These are phyloP conservation scores for Xylocopa sonorina DNA, from an alignment of 1,140 invertebrate genomes.

Conservation along the genomic window DNA sequence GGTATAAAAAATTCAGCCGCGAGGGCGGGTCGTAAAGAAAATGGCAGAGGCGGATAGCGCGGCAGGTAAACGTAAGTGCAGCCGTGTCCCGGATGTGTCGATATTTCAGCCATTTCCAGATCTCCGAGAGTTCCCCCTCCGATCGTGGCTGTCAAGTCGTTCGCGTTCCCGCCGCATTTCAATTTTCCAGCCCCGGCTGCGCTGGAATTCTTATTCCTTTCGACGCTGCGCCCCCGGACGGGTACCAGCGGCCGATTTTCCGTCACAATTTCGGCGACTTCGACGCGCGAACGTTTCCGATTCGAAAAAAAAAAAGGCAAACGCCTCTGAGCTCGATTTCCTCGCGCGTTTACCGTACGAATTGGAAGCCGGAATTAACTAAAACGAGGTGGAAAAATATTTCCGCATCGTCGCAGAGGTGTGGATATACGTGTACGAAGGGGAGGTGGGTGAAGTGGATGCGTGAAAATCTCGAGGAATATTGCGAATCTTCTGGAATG, in stretches of 20 bases:
- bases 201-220: constrained; percentile 58
- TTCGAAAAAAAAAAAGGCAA: too few species aligned
- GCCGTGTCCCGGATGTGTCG: constrained; percentile 59
- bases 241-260: constrained; percentile 39
- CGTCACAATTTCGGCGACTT: constrained; percentile 44
- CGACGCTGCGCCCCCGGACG: background rate
- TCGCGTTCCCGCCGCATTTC: constrained; percentile 56
- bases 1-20: constrained; percentile 64
- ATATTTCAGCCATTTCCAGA: constrained; percentile 61
- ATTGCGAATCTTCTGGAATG: background rate
- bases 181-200: constrained; percentile 49
- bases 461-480: too few species aligned
- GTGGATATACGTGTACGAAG: too few species aligned
- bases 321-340: too few species aligned
- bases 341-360: too few species aligned
- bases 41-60: background rate
- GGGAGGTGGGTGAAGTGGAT: too few species aligned
- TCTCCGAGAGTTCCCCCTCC: constrained; percentile 43
- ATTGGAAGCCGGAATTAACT: too few species aligned
- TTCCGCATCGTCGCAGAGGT: too few species aligned
- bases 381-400: too few species aligned
- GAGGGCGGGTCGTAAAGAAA: constrained; percentile 59
- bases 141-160: constrained; percentile 52
- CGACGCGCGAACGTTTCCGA: background rate
- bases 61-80: constrained; percentile 58